Evolutionary conservation across 2,888 invertebrate species (phyloP).

Genomic region (Cylindroiulus punctatus): DNA sequence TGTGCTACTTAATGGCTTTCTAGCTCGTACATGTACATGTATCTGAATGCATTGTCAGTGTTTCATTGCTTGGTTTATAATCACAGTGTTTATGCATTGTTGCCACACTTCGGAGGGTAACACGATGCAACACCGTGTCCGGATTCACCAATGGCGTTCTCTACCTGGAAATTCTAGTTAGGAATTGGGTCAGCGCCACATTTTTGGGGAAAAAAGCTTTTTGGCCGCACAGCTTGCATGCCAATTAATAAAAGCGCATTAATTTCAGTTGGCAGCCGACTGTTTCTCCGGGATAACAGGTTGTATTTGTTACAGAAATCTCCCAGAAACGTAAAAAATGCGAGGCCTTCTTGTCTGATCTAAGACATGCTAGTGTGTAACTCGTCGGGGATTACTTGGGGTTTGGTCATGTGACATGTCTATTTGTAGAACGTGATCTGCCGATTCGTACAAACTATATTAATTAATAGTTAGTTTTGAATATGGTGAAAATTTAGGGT

Average conservation of each 20-base stretch:
- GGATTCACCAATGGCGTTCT: conserved; percentile 15
- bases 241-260: conserved; percentile 25
- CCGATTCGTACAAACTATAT: neutral
- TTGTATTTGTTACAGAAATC: conserved; percentile 1
- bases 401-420: neutral
- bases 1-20: neutral
- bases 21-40: neutral
- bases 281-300: neutral
- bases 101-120: neutral
- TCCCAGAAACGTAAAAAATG: neutral
- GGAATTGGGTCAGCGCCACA: neutral
- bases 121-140: neutral
- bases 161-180: neutral
- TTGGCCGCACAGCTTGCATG: neutral
- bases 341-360: conserved; percentile 21
- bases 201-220: neutral
- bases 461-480: neutral
- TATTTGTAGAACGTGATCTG: neutral
- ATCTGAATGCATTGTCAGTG: neutral
- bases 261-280: conserved; percentile 32
- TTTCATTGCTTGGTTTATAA: neutral
- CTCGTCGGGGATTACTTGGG: neutral
- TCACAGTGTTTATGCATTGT: neutral
- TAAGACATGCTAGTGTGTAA: neutral
- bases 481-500: neutral